Evolutionary conservation across 2,888 invertebrate genomes (phyloP).

Genomic region (Drosophila flavopinicola): DNA sequence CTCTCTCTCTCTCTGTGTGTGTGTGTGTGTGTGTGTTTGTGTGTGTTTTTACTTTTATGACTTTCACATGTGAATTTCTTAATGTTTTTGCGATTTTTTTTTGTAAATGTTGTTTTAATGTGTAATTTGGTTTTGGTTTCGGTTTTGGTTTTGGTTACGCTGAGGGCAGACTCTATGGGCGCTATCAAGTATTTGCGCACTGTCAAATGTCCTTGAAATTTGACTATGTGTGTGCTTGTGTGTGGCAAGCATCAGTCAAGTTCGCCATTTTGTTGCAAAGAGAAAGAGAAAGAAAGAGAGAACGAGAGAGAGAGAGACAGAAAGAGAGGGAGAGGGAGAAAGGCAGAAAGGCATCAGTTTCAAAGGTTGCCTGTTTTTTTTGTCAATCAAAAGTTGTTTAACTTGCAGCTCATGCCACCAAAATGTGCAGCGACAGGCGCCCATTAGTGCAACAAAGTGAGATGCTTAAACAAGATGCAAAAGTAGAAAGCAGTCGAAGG

Average conservation of each 20-base stretch:
- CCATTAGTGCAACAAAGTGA: conserved; percentile 12
- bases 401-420: not conserved
- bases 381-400: conserved; percentile 17
- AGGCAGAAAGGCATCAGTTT: conserved; percentile 27
- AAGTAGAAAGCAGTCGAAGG: not conserved
- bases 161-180: conserved; percentile 11
- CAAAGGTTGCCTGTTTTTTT: not conserved
- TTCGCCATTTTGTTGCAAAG: conserved; percentile 52
- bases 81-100: conserved; percentile 4
- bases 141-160: conserved; percentile 11
- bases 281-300: conserved; percentile 22
- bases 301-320: conserved; percentile 16
- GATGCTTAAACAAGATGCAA: not conserved
- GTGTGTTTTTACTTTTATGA: conserved; percentile 47
- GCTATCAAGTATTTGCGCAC: conserved; percentile 49
- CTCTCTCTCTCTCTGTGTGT: conserved; percentile 1
- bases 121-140: conserved; percentile 37
- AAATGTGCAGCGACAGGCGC: conserved; percentile 1
- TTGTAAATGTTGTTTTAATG: conserved; percentile 30
- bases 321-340: conserved; percentile 6
- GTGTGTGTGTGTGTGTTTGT: conserved; percentile 12
- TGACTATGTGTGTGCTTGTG: conserved; percentile 16
- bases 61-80: conserved; percentile 53
- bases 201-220: conserved; percentile 57
- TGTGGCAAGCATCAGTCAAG: conserved; percentile 41